Evolutionary conservation across 1,140 invertebrate genomes (phyloP).

Genomic region (Sycobia sp.): DNA sequence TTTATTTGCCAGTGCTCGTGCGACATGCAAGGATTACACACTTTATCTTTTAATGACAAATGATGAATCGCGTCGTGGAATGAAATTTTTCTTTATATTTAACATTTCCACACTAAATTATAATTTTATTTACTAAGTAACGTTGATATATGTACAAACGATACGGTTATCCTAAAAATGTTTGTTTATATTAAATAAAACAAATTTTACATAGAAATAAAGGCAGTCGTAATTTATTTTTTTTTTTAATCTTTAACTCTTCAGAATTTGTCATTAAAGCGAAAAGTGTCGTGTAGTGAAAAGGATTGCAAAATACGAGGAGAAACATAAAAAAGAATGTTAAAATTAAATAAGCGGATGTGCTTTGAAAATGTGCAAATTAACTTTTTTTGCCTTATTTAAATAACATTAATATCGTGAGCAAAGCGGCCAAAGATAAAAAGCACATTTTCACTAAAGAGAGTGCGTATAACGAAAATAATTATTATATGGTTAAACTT

Average conservation of each 20-base stretch:
- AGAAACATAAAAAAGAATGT: conserved; percentile 6
- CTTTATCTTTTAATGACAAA: conserved; percentile 13
- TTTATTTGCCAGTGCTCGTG: conserved; percentile 1
- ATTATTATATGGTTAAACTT: conserved; percentile 10
- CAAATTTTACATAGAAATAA: too few relatives aligned
- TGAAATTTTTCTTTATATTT: too few relatives aligned
- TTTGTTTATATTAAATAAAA: too few relatives aligned
- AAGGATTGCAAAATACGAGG: background rate
- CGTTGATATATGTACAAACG: too few relatives aligned
- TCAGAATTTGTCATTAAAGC: conserved; percentile 3
- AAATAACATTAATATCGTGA: background rate
- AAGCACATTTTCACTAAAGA: conserved; percentile 7
- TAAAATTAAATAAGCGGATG: background rate
- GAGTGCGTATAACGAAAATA: background rate
- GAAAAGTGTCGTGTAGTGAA: background rate
- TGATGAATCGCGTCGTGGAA: background rate
- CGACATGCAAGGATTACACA: conserved; percentile 8
- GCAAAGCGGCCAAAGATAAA: background rate
- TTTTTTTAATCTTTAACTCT: too few relatives aligned
- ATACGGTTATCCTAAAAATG: too few relatives aligned
- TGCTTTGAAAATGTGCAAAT: conserved; percentile 9
- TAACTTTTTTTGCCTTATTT: background rate
- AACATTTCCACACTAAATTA: too few relatives aligned
- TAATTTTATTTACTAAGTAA: too few relatives aligned
- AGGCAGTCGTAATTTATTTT: too few relatives aligned